phyloP scores from a whole-genome alignment of 2,113 vertebrate genomes.

The Gambusia affinis region DNA sequence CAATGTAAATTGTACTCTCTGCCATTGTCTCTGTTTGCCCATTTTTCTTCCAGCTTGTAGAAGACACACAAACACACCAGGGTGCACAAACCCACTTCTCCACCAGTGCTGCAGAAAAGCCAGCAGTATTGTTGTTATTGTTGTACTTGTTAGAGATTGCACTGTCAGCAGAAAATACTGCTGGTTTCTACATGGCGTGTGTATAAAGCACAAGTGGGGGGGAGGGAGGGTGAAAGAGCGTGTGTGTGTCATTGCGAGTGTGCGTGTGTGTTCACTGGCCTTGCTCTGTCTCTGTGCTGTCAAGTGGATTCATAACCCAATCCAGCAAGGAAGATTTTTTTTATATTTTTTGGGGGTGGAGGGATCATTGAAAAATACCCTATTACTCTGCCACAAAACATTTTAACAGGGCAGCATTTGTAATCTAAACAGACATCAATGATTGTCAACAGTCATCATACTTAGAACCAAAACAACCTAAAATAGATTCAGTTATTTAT shows the following conservation, averaged over 20 bases:
- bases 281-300: slow-evolving; percentile 61
- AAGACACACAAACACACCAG: slow-evolving; percentile 30
- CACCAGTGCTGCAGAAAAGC: slow-evolving; percentile 44
- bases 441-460: neutral
- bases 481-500: too few relatives aligned
- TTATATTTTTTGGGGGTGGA: neutral
- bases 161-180: slow-evolving; percentile 60
- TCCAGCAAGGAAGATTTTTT: slow-evolving; percentile 51
- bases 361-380: slow-evolving; percentile 38
- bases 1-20: slow-evolving; percentile 75
- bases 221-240: neutral
- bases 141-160: slow-evolving; percentile 58
- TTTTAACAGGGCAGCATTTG: neutral
- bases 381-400: slow-evolving; percentile 28
- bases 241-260: slow-evolving; percentile 10
- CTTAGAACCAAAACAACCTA: neutral
- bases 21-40: slow-evolving; percentile 76
- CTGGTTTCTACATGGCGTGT: slow-evolving; percentile 44
- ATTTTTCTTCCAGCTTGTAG: slow-evolving; percentile 70
- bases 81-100: slow-evolving; percentile 23
- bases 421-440: neutral
- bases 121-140: slow-evolving; percentile 66
- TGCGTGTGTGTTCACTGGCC: slow-evolving; percentile 37
- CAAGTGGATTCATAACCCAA: slow-evolving; percentile 74
- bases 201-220: slow-evolving; percentile 35